Base-by-base conservation (phyloP, 2,888 invertebrate species). In the Drosophila tripunctata region DNA sequence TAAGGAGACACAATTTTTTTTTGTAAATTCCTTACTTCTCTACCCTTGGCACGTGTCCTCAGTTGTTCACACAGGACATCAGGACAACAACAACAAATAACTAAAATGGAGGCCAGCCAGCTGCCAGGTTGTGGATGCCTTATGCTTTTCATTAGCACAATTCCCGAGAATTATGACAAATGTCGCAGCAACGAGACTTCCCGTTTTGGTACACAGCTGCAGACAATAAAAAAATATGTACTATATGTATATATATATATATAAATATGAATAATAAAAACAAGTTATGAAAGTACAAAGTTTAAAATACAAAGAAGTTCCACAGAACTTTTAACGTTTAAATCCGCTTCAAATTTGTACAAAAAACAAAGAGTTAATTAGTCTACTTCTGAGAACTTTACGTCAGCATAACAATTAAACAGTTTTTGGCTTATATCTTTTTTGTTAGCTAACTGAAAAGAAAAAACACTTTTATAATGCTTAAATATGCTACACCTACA, bases 61-160 rank as follows among this genome's bases (percentile, higher is more conserved):
- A n/a, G n/a, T n/a, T n/a, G n/a, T 64, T 40, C 30, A 15, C 30
- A 15, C 35, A 48, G 19, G 30, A 14, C 38, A n/a, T n/a, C 17
- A 38, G 30, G 4, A 12, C 12, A 14, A 27, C 14, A 27, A 19
- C 19, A 19, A 15, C 44, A 45, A 36, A 38, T 33, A 21, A 38
- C 22, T 35, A 21, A 19, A 45, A 50, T 33, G 67, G 41, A 57
- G 36, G 51, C 56, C 48, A 48, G 21, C n/a, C 22, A 45, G 55
- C 55, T 70, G 62, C 33, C 48, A 75, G 56, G 52, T 51, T 22
- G 43, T 24, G n/a, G n/a, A n/a, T 51, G 56, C 61, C 78, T 74
- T 85, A 67, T 70, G 78, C 66, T 75, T 64, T 78, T 80, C 69
- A 87, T 83, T 83, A 80, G 70, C 72, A 67, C 78, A 67, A 78